phyloP scores from a whole-genome alignment of 2,113 vertebrate genomes.

The Thamnaconus septentrionalis region DNA sequence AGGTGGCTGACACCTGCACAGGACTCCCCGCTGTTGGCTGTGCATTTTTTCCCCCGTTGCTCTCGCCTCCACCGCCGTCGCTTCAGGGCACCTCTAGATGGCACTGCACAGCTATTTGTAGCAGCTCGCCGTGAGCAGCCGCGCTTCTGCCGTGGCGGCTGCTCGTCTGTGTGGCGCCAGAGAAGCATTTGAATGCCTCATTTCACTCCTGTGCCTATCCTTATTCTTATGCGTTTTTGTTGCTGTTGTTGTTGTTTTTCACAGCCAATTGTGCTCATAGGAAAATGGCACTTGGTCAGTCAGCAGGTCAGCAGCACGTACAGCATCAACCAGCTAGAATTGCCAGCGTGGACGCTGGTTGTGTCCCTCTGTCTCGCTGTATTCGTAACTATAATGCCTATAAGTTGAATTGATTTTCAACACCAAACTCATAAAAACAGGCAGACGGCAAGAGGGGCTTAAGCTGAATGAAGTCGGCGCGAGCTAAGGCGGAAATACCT shows the following conservation, averaged over 20 bases:
- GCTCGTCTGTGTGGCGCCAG: constrained; percentile 34
- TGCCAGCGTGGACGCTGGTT: constrained; percentile 10
- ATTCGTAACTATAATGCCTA: not conserved
- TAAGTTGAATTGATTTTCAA: constrained; percentile 25
- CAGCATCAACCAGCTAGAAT: constrained; percentile 27
- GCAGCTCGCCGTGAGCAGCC: not conserved
- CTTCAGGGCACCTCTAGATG: constrained; percentile 68
- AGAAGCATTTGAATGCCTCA: constrained; percentile 66
- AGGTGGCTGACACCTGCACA: constrained; percentile 48
- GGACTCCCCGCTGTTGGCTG: not conserved
- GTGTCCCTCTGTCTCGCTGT: not conserved
- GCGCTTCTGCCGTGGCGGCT: constrained; percentile 21
- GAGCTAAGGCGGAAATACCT: constrained; percentile 57
- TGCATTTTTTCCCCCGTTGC: not conserved
- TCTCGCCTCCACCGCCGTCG: constrained; percentile 8
- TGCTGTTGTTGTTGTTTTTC: constrained; percentile 63
- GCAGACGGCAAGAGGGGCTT: constrained; percentile 25
- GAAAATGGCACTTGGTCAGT: constrained; percentile 41
- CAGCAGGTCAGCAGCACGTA: constrained; percentile 49
- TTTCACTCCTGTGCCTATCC: constrained; percentile 58
- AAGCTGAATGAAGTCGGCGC: constrained; percentile 53
- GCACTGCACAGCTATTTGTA: constrained; percentile 74
- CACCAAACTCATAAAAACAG: constrained; percentile 19
- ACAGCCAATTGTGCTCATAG: constrained; percentile 51
- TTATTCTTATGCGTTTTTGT: constrained; percentile 13